phyloP scores from a whole-genome alignment of 2,113 vertebrate species.

The Gasterosteus nipponicus region DNA sequence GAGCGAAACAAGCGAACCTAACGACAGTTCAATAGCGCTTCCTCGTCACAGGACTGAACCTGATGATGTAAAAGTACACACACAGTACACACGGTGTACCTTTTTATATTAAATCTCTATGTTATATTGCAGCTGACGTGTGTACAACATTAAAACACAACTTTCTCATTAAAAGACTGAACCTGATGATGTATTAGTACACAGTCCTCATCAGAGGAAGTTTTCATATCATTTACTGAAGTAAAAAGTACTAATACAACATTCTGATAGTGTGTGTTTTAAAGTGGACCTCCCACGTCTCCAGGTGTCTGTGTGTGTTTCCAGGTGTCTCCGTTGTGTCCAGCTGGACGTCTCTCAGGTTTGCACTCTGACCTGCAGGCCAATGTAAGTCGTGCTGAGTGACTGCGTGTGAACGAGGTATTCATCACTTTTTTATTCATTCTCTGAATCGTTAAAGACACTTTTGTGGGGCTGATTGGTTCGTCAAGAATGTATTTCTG shows the following conservation, averaged over 20 bases:
- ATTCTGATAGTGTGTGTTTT: too few species aligned
- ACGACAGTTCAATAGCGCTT: too few species aligned
- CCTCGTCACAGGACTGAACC: too few species aligned
- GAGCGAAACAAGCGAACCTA: too few species aligned
- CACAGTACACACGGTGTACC: not conserved
- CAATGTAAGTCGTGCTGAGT: constrained; percentile 81
- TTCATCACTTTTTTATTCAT: constrained; percentile 42
- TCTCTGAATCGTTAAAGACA: constrained; percentile 20
- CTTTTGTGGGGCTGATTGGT: constrained; percentile 11
- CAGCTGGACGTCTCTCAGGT: constrained; percentile 48
- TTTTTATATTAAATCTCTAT: not conserved
- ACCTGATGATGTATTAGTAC: not conserved
- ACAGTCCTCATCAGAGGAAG: not conserved
- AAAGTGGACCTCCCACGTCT: not conserved
- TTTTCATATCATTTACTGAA: not conserved
- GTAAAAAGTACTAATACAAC: not conserved
- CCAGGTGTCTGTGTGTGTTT: constrained; percentile 58
- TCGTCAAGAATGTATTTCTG: constrained; percentile 59
- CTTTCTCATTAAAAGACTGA: not conserved
- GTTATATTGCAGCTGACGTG: not conserved
- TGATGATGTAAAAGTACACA: too few species aligned
- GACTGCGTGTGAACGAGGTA: constrained; percentile 82
- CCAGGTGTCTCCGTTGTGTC: constrained; percentile 63
- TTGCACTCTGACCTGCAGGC: constrained; percentile 70
- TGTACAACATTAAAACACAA: not conserved